Evolutionary conservation across 2,888 invertebrate species (phyloP), one percentile per base, ranked within the genome.

Genomic region (Anthophora plumipes): DNA sequence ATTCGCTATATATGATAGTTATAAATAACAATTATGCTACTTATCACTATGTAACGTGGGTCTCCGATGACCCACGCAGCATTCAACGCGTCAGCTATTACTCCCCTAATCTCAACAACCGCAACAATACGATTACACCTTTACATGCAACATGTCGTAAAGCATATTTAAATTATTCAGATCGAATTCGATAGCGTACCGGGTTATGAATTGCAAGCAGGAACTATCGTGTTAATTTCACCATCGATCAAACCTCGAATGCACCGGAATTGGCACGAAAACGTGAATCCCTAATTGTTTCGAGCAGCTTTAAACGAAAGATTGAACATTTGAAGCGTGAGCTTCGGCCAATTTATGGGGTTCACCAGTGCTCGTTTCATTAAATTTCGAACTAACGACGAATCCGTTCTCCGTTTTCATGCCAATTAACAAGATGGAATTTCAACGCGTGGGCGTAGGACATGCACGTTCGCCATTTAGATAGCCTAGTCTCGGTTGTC

Each of bases 361-460:
- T 64, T 14, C 17, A 14, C 17, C 0, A 7, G n/a, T 31, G 46
- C 57, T 43, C 46, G 68, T 46, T 31, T 39, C 31, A 52, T 67
- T 67, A 48, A 39, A 57, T 77, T 52, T n/a, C 41, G 61, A 63
- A 67, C 22, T 43, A 54, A 64, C 57, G 63, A 68, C 20, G 59
- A 66, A 55, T 70, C 52, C 25, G 11, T 59, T 72, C 72, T 59
- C 57, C 68, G 64, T 61, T 84, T 68, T 54, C 60, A 64, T 66
- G 64, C 22, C 80, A 85, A 85, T 85, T 85, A 83, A 74, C 67
- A 59, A 76, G 80, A 77, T 80, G 80, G 79, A 86, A 77, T 84
- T 78, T 59, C 59, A 31, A 73, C 57, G 82, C 74, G 85, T 86
- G 74, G 86, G 85, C 67, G 84, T 54, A 67, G 73, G 82, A 82